A percentile compares a stretch with the other conserved stretches of the same genome.
Evolutionary conservation across 2,888 invertebrate species (phyloP).

Genomic region (Serripes groenlandicus): DNA sequence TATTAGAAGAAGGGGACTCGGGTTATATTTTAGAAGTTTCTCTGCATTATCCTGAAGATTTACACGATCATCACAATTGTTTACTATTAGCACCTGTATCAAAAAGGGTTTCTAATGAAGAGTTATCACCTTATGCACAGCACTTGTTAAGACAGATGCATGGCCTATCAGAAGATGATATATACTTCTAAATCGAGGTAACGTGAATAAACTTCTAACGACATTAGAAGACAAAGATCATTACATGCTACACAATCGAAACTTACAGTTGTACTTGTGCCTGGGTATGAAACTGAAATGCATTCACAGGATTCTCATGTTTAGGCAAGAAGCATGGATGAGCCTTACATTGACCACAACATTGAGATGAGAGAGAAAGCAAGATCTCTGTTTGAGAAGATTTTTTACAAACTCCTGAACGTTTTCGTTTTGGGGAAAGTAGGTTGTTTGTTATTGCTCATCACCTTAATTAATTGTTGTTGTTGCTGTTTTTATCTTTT

Average conservation of each 20-base stretch:
- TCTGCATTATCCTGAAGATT: slow-evolving; percentile 15
- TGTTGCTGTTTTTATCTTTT: neutral
- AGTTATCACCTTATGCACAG: slow-evolving; percentile 23
- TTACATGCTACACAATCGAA: slow-evolving; percentile 30
- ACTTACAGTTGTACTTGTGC: slow-evolving; percentile 23
- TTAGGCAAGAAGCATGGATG: slow-evolving; percentile 78
- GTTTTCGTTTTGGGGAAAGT: slow-evolving; percentile 33
- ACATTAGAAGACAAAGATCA: slow-evolving; percentile 9
- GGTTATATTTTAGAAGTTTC: slow-evolving; percentile 34
- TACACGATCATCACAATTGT: slow-evolving; percentile 31
- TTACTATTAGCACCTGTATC: slow-evolving; percentile 7
- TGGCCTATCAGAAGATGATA: neutral
- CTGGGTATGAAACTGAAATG: slow-evolving; percentile 71
- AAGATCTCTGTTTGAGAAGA: slow-evolving; percentile 71
- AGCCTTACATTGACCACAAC: slow-evolving; percentile 82
- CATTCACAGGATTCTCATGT: slow-evolving; percentile 79
- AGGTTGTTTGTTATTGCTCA: neutral
- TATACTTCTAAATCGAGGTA: neutral
- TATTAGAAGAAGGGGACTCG: neutral
- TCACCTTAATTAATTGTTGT: neutral
- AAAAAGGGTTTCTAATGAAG: neutral
- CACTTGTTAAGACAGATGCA: neutral
- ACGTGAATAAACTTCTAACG: slow-evolving; percentile 1
- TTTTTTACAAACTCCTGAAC: slow-evolving; percentile 55
- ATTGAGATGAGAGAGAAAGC: slow-evolving; percentile 50